These are phyloP conservation scores for Physeter macrocephalus DNA, from an alignment of 2,113 vertebrate species.

Conservation along the genomic window DNA sequence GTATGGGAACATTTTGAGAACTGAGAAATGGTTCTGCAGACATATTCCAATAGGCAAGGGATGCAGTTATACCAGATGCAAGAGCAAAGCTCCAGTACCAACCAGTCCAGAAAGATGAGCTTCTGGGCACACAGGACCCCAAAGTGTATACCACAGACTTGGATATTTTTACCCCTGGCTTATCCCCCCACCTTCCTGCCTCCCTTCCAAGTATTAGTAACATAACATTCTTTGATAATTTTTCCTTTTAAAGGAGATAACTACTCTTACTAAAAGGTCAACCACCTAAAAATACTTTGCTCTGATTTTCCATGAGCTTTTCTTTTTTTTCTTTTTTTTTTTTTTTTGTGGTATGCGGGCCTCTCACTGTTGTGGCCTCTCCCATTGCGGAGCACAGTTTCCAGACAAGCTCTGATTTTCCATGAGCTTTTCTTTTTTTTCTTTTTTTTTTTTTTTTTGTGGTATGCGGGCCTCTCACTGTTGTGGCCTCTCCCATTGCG, in stretches of 20 bases:
- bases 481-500: too few relatives aligned
- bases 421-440: conserved; percentile 38
- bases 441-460: too few relatives aligned
- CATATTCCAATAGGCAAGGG: not conserved
- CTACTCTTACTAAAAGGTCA: conserved; percentile 55
- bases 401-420: conserved; percentile 57
- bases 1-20: not conserved
- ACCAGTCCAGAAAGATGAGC: not conserved
- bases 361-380: too few relatives aligned
- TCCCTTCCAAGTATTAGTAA: not conserved
- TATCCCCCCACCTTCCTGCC: not conserved
- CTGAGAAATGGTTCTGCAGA: not conserved
- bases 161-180: not conserved
- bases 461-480: too few relatives aligned
- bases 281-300: conserved; percentile 58
- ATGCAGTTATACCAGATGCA: not conserved
- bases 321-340: too few relatives aligned
- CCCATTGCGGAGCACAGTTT: too few relatives aligned
- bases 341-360: too few relatives aligned
- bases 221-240: conserved; percentile 41
- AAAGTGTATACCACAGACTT: not conserved
- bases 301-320: conserved; percentile 52
- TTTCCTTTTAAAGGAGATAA: conserved; percentile 65
- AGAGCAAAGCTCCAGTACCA: not conserved
- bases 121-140: not conserved